Conservation (phyloP, 2,888 invertebrate genomes). For the Podabrus alpinus region DNA sequence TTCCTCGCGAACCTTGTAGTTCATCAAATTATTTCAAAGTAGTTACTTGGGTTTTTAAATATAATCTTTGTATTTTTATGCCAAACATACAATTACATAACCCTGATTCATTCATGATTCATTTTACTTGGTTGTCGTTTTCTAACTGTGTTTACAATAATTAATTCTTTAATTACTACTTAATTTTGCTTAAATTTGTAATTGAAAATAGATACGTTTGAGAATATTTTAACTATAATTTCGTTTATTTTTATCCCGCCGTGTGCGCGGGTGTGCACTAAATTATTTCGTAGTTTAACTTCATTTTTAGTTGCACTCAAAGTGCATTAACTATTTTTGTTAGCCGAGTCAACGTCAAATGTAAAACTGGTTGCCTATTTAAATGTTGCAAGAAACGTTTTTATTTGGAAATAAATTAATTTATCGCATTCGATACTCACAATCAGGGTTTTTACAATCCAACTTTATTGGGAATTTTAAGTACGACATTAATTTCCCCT, state of each 20-base stretch:
- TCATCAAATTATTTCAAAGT: background rate
- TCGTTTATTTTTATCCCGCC: background rate
- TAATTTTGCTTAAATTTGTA: background rate
- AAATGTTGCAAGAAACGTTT: background rate
- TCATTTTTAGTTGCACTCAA: background rate
- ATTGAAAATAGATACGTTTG: background rate
- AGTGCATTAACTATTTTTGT: background rate
- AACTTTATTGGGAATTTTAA: background rate
- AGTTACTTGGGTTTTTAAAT: background rate
- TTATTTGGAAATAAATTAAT: background rate
- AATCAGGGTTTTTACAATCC: background rate
- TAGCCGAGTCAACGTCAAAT: background rate
- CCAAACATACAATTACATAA: background rate
- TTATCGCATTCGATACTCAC: background rate
- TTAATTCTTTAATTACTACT: background rate
- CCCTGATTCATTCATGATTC: conserved; percentile 4
- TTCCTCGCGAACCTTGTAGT: background rate
- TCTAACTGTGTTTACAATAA: background rate
- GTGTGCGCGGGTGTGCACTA: background rate
- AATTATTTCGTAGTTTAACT: background rate
- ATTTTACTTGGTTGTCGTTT: background rate
- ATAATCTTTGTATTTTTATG: background rate
- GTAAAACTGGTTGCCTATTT: background rate
- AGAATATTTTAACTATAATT: background rate
- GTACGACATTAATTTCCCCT: background rate